Conservation (phyloP, 2,888 invertebrate genomes). For the Helobdella robusta region DNA sequence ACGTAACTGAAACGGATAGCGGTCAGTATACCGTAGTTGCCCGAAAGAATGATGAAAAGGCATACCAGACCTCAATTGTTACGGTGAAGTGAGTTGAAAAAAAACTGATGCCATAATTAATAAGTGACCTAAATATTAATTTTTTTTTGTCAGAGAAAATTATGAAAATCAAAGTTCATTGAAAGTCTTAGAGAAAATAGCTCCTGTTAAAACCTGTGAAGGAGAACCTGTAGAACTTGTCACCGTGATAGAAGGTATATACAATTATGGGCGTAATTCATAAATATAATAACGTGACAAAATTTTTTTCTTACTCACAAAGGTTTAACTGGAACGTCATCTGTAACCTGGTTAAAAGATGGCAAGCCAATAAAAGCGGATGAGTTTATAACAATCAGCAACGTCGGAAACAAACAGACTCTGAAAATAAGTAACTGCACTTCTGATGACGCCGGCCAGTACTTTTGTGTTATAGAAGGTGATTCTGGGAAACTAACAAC, state of each 20-base stretch:
- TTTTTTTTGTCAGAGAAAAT: not conserved
- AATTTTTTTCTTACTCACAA: not conserved
- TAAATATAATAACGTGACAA: too few species aligned
- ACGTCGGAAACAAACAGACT: slow-evolving; percentile 35
- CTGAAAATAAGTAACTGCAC: slow-evolving; percentile 20
- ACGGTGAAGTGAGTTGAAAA: not conserved
- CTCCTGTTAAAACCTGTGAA: not conserved
- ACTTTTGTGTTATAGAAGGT: slow-evolving; percentile 4
- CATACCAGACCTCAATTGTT: not conserved
- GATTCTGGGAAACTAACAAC: slow-evolving; percentile 10
- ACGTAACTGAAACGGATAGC: not conserved
- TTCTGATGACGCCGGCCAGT: slow-evolving; percentile 33
- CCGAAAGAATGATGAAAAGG: not conserved
- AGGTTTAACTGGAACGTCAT: slow-evolving; percentile 9
- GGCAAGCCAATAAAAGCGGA: not conserved
- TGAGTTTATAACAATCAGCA: slow-evolving; percentile 37
- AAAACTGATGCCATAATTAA: not conserved
- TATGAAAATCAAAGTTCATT: not conserved
- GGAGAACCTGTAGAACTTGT: slow-evolving; percentile 2
- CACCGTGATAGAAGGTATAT: slow-evolving; percentile 15
- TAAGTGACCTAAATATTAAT: not conserved
- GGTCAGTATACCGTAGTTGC: slow-evolving; percentile 13
- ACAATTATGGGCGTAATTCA: too few species aligned
- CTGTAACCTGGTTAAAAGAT: slow-evolving; percentile 28
- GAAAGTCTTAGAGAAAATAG: not conserved